These are phyloP conservation scores for Alethe castanea DNA, from an alignment of 2,113 vertebrate species.

Conservation along the genomic window DNA sequence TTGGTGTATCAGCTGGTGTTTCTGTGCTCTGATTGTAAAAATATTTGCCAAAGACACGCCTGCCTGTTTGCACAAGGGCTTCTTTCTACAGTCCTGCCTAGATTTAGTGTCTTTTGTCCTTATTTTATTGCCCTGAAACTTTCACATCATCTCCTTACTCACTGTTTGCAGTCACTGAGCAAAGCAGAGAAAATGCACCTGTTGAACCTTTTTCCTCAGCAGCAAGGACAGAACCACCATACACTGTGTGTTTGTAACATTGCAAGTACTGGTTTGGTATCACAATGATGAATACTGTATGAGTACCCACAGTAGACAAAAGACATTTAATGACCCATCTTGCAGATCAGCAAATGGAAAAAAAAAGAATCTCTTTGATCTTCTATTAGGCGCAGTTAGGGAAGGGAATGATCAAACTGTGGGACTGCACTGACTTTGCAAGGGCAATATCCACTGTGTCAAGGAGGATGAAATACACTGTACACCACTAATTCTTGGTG, in stretches of 20 bases:
- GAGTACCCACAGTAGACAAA: not conserved
- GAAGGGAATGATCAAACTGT: not conserved
- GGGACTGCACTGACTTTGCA: not conserved
- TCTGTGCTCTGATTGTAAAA: not conserved
- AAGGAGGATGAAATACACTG: not conserved
- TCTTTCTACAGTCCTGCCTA: not conserved
- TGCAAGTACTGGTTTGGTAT: not conserved
- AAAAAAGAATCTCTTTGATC: not conserved
- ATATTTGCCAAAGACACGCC: not conserved
- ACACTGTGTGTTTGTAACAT: not conserved
- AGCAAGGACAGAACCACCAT: not conserved
- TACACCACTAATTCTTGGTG: not conserved
- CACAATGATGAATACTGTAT: not conserved
- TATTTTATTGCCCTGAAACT: not conserved
- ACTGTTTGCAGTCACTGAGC: not conserved
- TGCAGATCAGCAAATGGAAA: not conserved
- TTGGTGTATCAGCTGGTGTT: fast-evolving
- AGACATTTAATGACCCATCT: not conserved
- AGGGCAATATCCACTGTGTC: not conserved
- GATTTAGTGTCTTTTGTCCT: not conserved
- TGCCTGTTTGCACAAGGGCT: not conserved
- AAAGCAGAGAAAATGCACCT: not conserved
- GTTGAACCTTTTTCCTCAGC: not conserved
- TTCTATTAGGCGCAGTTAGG: not conserved
- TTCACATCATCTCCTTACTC: not conserved